Evolutionary conservation across 2,888 invertebrate species (phyloP), one percentile per base, ranked within the genome.

Genomic region (Villa cingulata): DNA sequence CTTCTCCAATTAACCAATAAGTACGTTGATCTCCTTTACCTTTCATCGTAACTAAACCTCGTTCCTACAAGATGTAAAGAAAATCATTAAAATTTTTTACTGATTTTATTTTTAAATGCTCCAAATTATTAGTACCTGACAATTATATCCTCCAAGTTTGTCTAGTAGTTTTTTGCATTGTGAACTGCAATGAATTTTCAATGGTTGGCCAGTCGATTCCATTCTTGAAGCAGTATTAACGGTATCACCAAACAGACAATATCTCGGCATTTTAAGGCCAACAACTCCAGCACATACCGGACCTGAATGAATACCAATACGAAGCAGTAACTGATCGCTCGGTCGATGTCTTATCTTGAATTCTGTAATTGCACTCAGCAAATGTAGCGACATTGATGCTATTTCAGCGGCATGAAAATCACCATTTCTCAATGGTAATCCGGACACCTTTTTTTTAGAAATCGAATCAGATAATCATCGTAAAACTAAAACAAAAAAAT

Each of bases 241-340:
- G 0, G 92, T 92, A 62, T 92, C 92, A 0, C 92, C 92, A 60
- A 92, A 92, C 4, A 92, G 71, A 60, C 91, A 92, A 61, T 90
- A 92, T 41, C 92, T 74, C 0, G 92, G 92, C 91, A 92, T 92
- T 70, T 91, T 92, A 6, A 87, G 70, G 0, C 91, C 91, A 0
- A 92, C 91, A 0, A 92, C 91, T 1, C 91, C 92, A 1, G 91
- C 90, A 60, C 91, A 91, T 15, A 90, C 90, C 0, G 90, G 88
- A 9, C 91, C 86, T 39, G 92, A 86, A 70, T 95, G 94, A 51
- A 95, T 79, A 50, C 94, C 95, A 54, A 95, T 90, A 27, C 95
- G 74, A 6, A 95, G 74, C 63, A 86, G 79, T 17, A 95, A 73
- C 55, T 86, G 80, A 56, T 91, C 88, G 17, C 77, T 74, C 4